Percentiles rank a stretch among this genome's conserved stretches.
These are phyloP conservation scores for Clarias laeviceps DNA, from an alignment of 2,797 vertebrate genomes.

Conservation along the genomic window DNA sequence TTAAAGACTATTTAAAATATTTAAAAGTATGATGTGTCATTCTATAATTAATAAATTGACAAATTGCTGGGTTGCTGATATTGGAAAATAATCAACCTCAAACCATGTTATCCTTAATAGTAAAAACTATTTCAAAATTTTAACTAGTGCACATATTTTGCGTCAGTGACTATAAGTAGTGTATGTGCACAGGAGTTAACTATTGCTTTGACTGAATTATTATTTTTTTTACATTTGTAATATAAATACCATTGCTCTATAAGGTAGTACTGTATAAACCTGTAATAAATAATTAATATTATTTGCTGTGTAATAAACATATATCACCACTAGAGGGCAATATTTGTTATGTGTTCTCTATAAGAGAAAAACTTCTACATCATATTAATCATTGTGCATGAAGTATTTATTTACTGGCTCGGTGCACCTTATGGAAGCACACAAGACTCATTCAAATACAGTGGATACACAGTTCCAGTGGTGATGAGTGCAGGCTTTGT, in stretches of 20 bases:
- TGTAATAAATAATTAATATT: neutral
- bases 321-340: constrained; percentile 47
- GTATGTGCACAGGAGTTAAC: neutral
- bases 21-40: neutral
- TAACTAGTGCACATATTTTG: neutral
- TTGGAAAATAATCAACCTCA: neutral
- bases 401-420: neutral
- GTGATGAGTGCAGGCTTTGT: constrained; percentile 2
- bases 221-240: neutral
- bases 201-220: neutral
- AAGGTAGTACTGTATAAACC: neutral
- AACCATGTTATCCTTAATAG: neutral
- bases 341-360: neutral
- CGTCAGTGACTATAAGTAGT: neutral
- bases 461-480: neutral
- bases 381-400: neutral
- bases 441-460: neutral
- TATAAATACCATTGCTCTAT: neutral
- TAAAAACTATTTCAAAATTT: neutral
- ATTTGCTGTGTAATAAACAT: constrained; percentile 8
- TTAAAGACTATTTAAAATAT: neutral
- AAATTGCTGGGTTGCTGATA: neutral
- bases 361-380: neutral
- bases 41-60: neutral
- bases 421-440: neutral